These are phyloP conservation scores for Mesoligia furuncula DNA, from an alignment of 2,888 invertebrate genomes.

Conservation along the genomic window DNA sequence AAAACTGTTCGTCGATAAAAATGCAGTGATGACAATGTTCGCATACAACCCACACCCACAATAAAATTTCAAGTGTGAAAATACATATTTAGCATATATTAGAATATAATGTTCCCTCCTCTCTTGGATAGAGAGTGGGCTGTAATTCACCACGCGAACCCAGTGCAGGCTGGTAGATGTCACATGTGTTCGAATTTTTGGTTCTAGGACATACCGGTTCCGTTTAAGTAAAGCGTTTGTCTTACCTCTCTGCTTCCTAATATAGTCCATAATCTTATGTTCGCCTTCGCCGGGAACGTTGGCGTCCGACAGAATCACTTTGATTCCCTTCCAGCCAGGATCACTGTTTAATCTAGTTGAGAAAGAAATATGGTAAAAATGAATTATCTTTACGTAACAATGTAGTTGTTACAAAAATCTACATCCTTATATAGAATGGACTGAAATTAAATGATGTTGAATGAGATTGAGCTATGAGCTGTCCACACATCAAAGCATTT, in stretches of 20 bases:
- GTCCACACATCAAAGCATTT: background rate
- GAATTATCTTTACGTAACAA: background rate
- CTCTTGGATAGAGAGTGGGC: no score
- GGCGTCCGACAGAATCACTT: slow-evolving; percentile 99
- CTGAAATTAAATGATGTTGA: background rate
- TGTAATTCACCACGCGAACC: no score
- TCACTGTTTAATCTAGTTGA: slow-evolving; percentile 94
- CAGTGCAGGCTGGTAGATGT: no score
- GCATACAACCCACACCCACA: background rate
- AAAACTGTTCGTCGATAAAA: background rate
- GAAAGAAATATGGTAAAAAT: slow-evolving; percentile 61
- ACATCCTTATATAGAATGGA: background rate
- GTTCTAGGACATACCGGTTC: no score
- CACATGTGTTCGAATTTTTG: no score
- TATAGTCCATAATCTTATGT: slow-evolving; percentile 99
- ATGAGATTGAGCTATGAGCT: background rate
- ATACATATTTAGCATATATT: no score
- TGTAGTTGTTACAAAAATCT: background rate
- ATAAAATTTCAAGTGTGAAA: background rate
- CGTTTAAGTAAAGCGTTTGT: background rate
- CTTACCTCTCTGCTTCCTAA: slow-evolving; percentile 96
- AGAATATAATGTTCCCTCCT: no score
- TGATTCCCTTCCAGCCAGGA: slow-evolving; percentile 98
- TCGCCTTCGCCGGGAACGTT: slow-evolving; percentile 99
- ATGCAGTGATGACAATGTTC: background rate